Evolutionary conservation across 2,797 vertebrate genomes (phyloP), one percentile per base, ranked within the genome.

Genomic region (Gobio occitaniae): DNA sequence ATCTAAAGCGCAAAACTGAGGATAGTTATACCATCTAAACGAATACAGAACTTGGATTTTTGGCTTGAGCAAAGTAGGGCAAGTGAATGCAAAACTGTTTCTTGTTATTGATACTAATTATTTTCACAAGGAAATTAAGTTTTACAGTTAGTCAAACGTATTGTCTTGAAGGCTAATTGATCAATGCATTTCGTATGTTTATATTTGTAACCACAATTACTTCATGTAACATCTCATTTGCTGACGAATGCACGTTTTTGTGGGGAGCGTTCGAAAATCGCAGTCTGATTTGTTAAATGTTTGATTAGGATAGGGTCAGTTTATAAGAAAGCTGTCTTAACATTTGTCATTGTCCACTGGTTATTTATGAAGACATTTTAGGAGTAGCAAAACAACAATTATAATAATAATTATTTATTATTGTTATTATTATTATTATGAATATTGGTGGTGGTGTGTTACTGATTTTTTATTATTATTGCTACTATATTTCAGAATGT

Each of bases 1-100:
- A 50, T 89, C 89, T 68, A 87, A 90, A 86, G 50, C 74, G 63
- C 47, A 50, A 56, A 83, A 29, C 15, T 81, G 38, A 17, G 25
- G 36, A 36, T 9, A 52, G 19, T 52, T 13, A 5, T 66, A 10
- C 19, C 44, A 38, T 47, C 11, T 66, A 25, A 75, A 75, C 71
- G 52, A 48, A 50, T 48, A 50, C 48, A 66, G 0, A 54, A 5
- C 48, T 32, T 41, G 10, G 36, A 41, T 25, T 75, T 9, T 76
- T 6, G 29, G 11, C 21, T 83, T 13, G 12, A 59, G 17, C 38
- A 47, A 12, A 61, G 15, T 47, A 6, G 17, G 47, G 65, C 8
- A 19, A 41, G n/a, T 17, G 3, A 25, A 29, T 52, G 32, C 5
- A 65, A 61, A 48, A 36, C 11, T 6, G 25, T 36, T 38, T 56